Percentiles rank a stretch among this genome's conserved stretches.
Conservation (phyloP, 2,888 invertebrate genomes). For the Digitonthophagus gazella region DNA sequence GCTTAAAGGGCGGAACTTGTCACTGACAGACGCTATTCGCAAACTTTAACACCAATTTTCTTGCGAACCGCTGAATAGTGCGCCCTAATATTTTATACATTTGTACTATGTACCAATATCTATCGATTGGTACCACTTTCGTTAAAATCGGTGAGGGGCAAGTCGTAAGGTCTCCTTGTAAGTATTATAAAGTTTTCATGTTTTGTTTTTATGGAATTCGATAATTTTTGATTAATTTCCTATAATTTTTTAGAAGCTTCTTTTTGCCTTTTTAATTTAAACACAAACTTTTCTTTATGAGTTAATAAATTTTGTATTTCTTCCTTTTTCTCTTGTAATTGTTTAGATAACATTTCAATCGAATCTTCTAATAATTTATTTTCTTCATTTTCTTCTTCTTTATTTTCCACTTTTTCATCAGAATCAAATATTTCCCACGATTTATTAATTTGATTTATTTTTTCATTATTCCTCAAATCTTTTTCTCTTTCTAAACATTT, state of each 20-base stretch:
- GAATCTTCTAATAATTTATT: slow-evolving; percentile 27
- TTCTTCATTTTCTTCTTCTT: slow-evolving; percentile 26
- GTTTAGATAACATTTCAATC: slow-evolving; percentile 25
- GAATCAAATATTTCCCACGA: background rate
- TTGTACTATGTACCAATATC: too few species aligned
- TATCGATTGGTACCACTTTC: too few species aligned
- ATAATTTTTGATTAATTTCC: slow-evolving; percentile 27
- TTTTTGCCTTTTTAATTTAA: slow-evolving; percentile 28
- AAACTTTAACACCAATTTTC: too few species aligned
- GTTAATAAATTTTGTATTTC: slow-evolving; percentile 26
- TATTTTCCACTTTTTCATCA: background rate
- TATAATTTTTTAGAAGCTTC: slow-evolving; percentile 26
- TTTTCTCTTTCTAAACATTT: slow-evolving; percentile 24
- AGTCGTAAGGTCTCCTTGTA: slow-evolving; percentile 26
- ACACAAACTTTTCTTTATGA: slow-evolving; percentile 23
- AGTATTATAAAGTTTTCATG: slow-evolving; percentile 26
- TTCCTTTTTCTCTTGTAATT: slow-evolving; percentile 26
- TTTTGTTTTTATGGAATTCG: slow-evolving; percentile 27
- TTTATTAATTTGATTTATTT: background rate
- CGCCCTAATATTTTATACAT: too few species aligned
- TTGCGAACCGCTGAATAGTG: too few species aligned
- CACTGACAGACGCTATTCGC: too few species aligned
- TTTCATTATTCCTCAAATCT: background rate
- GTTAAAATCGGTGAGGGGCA: too few species aligned
- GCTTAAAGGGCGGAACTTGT: too few species aligned